Evolutionary conservation across 2,113 vertebrate species (phyloP).

Genomic region (Physeter macrocephalus): DNA sequence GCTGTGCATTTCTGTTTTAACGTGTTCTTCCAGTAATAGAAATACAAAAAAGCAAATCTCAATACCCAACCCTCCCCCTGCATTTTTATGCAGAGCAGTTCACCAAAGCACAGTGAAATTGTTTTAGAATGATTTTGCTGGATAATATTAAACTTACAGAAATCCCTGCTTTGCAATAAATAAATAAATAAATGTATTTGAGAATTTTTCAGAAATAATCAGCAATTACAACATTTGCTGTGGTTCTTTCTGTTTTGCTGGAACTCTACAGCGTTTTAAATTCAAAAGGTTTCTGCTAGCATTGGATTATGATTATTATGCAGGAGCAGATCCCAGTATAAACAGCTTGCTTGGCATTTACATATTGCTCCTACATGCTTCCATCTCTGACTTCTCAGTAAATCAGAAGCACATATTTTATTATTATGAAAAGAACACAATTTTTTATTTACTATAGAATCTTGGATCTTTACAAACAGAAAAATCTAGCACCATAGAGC

Average conservation of each 20-base stretch:
- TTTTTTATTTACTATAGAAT: conserved; percentile 61
- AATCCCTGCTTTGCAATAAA: neutral
- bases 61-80: neutral
- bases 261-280: conserved; percentile 9
- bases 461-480: conserved; percentile 40
- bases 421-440: conserved; percentile 44
- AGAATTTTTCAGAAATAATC: conserved; percentile 31
- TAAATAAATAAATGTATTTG: neutral
- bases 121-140: neutral
- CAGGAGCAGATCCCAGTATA: conserved; percentile 54
- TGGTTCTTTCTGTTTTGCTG: neutral
- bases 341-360: conserved; percentile 66
- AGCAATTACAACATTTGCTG: neutral
- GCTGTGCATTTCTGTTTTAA: neutral
- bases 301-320: conserved; percentile 63
- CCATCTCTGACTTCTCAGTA: conserved; percentile 55
- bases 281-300: conserved; percentile 54
- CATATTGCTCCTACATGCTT: conserved; percentile 19
- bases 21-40: neutral
- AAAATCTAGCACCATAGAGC: neutral
- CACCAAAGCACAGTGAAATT: neutral
- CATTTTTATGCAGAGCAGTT: neutral
- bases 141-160: neutral
- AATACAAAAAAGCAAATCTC: neutral
- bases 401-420: conserved; percentile 57